Conservation (phyloP, 2,888 invertebrate genomes). For the Phyto melanocephala region DNA sequence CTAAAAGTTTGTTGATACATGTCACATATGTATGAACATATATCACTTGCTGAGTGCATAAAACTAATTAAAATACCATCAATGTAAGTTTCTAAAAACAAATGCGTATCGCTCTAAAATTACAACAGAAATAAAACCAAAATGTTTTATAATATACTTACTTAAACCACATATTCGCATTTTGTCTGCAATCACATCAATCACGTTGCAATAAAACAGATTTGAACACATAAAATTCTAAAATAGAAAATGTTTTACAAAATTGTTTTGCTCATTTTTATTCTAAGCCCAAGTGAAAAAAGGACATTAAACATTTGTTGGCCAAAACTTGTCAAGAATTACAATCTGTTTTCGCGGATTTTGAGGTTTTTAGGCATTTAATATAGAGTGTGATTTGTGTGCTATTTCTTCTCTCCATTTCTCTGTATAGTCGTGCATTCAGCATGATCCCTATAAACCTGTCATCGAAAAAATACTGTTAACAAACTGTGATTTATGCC, state of each 20-base stretch:
- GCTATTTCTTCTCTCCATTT: too few relatives aligned
- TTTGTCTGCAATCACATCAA: conserved; percentile 1
- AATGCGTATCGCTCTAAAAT: conserved; percentile 35
- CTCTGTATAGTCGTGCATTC: too few relatives aligned
- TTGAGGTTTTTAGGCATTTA: conserved; percentile 57
- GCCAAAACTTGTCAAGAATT: conserved; percentile 60
- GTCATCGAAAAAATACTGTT: conserved; percentile 63
- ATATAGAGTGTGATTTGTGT: background rate
- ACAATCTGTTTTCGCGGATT: conserved; percentile 63
- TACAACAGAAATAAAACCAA: background rate
- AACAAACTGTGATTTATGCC: conserved; percentile 66
- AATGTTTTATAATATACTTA: conserved; percentile 58
- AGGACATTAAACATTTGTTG: background rate
- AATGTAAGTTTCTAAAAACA: conserved; percentile 56
- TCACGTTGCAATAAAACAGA: conserved; percentile 1
- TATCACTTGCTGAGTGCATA: conserved; percentile 19
- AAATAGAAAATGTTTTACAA: background rate
- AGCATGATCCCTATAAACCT: conserved; percentile 62
- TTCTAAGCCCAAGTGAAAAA: background rate
- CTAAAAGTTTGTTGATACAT: background rate
- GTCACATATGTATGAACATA: background rate
- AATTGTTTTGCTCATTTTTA: background rate
- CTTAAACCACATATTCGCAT: conserved; percentile 45
- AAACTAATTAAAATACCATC: conserved; percentile 67
- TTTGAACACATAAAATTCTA: conserved; percentile 19